phyloP scores from a whole-genome alignment of 2,888 invertebrate genomes.

The Cephus sareptanus region DNA sequence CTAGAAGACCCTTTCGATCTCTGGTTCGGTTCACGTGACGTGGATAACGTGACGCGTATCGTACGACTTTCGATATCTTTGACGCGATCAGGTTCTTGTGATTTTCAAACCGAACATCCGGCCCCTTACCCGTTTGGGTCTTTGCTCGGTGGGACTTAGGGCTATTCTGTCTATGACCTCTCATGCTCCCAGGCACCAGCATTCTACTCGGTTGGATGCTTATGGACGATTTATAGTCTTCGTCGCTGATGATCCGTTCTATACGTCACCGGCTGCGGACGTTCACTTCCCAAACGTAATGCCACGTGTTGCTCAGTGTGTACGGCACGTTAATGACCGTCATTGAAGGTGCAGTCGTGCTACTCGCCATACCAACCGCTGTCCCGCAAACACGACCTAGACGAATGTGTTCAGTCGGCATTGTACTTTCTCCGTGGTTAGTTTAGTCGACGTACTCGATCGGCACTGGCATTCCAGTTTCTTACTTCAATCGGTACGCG shows the following conservation, averaged over 20 bases:
- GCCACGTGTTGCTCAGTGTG: neutral
- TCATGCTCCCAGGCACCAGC: neutral
- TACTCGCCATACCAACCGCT: neutral
- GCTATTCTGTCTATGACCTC: neutral
- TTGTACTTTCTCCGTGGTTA: neutral
- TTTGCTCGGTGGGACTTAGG: neutral
- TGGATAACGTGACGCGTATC: neutral
- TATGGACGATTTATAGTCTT: neutral
- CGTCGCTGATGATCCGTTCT: neutral
- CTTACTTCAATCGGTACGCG: neutral
- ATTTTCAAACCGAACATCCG: neutral
- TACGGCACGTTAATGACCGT: neutral
- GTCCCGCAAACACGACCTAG: neutral
- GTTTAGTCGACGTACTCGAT: neutral
- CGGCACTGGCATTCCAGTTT: neutral
- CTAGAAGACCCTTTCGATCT: neutral
- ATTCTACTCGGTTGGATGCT: neutral
- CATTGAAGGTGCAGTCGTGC: neutral
- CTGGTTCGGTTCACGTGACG: neutral
- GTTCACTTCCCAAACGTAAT: neutral
- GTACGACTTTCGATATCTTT: neutral
- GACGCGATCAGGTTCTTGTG: neutral
- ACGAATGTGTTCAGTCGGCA: neutral
- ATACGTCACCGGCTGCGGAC: neutral
- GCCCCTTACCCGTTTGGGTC: neutral